phyloP scores from a whole-genome alignment of 2,888 invertebrate genomes.

The Drosophila tanythrix region DNA sequence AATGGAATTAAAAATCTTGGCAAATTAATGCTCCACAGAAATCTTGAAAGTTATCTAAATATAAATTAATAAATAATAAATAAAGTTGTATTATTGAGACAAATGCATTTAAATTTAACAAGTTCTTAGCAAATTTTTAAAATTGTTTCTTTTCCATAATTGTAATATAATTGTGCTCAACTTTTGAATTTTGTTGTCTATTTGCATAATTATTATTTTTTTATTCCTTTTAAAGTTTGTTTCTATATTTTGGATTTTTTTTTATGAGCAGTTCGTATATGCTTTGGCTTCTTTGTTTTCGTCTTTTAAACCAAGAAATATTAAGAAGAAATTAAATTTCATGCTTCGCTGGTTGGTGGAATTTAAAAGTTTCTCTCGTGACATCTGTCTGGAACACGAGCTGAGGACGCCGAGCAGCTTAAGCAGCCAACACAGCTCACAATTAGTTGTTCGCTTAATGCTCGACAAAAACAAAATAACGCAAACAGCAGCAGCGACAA shows the following conservation, averaged over 20 bases:
- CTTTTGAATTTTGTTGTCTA: neutral
- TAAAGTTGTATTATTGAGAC: neutral
- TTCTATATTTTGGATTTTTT: neutral
- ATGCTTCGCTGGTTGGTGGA: conserved; percentile 51
- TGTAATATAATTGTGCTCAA: neutral
- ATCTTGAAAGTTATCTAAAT: neutral
- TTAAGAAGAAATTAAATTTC: conserved; percentile 51
- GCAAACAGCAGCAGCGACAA: conserved; percentile 25
- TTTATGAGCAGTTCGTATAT: neutral
- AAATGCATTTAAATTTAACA: neutral
- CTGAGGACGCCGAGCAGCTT: conserved; percentile 36
- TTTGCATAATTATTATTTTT: neutral
- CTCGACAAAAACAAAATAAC: conserved; percentile 27
- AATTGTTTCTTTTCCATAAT: neutral
- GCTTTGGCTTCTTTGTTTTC: neutral
- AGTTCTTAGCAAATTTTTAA: neutral
- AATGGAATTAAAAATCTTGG: neutral
- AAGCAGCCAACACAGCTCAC: conserved; percentile 48
- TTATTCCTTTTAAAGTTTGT: neutral
- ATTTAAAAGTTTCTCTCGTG: conserved; percentile 50
- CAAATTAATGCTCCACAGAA: rapidly evolving
- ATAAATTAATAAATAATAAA: too few species aligned
- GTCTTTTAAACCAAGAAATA: neutral
- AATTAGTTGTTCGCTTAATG: conserved; percentile 69
- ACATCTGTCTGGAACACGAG: conserved; percentile 49